Evolutionary conservation across 2,888 invertebrate species (phyloP).

Genomic region (Parnassius apollo): DNA sequence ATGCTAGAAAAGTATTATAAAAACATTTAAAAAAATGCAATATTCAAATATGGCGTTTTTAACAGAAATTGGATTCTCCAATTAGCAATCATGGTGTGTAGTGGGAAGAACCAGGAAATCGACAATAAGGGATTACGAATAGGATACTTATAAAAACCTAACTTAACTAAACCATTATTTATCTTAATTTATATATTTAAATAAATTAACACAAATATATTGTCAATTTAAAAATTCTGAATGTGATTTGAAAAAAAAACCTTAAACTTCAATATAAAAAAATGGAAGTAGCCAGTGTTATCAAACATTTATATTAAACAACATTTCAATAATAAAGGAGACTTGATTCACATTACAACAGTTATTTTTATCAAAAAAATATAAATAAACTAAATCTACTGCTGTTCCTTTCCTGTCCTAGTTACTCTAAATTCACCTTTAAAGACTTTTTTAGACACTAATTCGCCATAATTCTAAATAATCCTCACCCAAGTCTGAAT

Average conservation of each 20-base stretch:
- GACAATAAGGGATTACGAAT: slow-evolving; percentile 53
- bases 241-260: no score
- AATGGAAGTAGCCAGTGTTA: no score
- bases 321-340: not conserved
- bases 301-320: no score
- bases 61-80: slow-evolving; percentile 14
- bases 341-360: not conserved
- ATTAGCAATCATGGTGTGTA: slow-evolving; percentile 26
- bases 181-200: no score
- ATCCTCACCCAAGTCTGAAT: slow-evolving; percentile 44
- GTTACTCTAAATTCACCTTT: slow-evolving; percentile 31
- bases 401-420: slow-evolving; percentile 36
- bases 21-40: not conserved
- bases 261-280: no score
- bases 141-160: slow-evolving; percentile 3
- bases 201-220: no score
- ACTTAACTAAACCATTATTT: no score
- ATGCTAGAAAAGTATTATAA: not conserved
- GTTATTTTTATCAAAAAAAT: not conserved
- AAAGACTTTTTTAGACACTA: slow-evolving; percentile 30
- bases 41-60: not conserved
- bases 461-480: slow-evolving; percentile 24
- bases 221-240: not conserved
- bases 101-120: slow-evolving; percentile 50
- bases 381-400: slow-evolving; percentile 38